Base-by-base conservation (phyloP, 2,113 vertebrate species). In the Romanogobio albipinnatus region DNA sequence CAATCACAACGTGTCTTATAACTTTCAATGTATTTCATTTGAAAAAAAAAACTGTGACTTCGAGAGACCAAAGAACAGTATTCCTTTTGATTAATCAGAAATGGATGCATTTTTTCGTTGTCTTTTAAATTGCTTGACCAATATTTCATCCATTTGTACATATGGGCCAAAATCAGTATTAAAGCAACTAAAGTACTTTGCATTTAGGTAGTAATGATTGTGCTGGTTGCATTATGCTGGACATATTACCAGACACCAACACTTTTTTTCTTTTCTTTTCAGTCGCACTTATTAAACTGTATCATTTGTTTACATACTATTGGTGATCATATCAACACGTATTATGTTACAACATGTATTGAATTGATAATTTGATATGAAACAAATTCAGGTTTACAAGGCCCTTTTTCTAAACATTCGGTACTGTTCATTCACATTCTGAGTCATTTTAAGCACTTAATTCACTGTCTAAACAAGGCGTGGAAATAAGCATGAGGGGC, bases 121-220 rank as follows among this genome's bases (percentile, higher is more conserved):
- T 79, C 17, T 51, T 82, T 29, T 71, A 51, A 39, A 14, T 43
- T 85, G 83, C 49, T 43, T 78, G 10, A 26, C 36, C 39, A 53
- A 66, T 36, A 66, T 81, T 68, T 11, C 45, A 36, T 68, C 61
- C 47, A 53, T 53, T 53, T 68, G 59, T 53, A n/a, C 26, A 49
- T n/a, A 33, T 2, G 26, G 8, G 49, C 39, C 24, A 81, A 75
- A 19, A 70, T 83, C 39, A 78, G 78, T 85, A 86, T 89, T 84
- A 68, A 26, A 51, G 64, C 85, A 87, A 89, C 89, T 89, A 3
- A 89, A 89, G 86, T 87, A 88, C 75, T 87, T 39, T 88, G 33
- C 22, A 62, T 45, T 61, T 14, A 78, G 36, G 17, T 22, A 43
- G 53, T 33, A 19, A 76, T 29, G 9, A 76, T 29, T 39, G 9